Percentiles rank a stretch among this genome's conserved stretches.
These are phyloP conservation scores for Smithornis capensis DNA, from an alignment of 2,113 vertebrate species.

Conservation along the genomic window DNA sequence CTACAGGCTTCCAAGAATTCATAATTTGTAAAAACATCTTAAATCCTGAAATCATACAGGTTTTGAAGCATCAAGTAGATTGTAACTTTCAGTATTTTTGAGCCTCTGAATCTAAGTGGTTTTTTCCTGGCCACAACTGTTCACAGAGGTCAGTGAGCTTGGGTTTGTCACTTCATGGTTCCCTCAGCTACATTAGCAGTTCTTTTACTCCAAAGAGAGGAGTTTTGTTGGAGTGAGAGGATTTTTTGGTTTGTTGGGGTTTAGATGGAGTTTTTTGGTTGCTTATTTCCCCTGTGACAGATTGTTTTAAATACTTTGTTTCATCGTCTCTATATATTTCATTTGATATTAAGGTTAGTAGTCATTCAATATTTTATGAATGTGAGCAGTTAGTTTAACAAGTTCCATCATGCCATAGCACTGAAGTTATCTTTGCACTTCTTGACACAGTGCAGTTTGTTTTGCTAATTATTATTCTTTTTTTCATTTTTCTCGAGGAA, in stretches of 20 bases:
- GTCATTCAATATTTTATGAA: constrained; percentile 62
- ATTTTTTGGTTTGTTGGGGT: background rate
- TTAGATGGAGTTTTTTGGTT: background rate
- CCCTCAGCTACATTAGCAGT: rapidly evolving
- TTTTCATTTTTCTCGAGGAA: background rate
- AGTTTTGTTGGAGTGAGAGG: background rate
- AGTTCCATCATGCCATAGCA: background rate
- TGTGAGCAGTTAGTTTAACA: constrained; percentile 31
- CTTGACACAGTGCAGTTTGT: background rate
- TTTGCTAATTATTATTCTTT: background rate
- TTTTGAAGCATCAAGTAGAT: background rate
- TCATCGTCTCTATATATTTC: background rate
- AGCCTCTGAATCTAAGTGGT: background rate
- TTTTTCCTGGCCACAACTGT: background rate
- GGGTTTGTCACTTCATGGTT: background rate
- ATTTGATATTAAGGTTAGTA: constrained; percentile 54
- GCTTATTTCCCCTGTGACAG: rapidly evolving
- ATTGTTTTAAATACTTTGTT: background rate
- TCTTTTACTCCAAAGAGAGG: background rate
- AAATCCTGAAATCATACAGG: background rate
- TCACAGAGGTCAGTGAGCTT: background rate
- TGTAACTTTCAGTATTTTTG: background rate
- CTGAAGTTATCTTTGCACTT: background rate
- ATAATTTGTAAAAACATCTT: background rate
- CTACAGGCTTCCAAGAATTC: background rate